Percentiles rank a stretch among this genome's conserved stretches.
phyloP scores from a whole-genome alignment of 30 jellyfish, hydroid and myxozoan species.

The Aurelia coerulea region DNA sequence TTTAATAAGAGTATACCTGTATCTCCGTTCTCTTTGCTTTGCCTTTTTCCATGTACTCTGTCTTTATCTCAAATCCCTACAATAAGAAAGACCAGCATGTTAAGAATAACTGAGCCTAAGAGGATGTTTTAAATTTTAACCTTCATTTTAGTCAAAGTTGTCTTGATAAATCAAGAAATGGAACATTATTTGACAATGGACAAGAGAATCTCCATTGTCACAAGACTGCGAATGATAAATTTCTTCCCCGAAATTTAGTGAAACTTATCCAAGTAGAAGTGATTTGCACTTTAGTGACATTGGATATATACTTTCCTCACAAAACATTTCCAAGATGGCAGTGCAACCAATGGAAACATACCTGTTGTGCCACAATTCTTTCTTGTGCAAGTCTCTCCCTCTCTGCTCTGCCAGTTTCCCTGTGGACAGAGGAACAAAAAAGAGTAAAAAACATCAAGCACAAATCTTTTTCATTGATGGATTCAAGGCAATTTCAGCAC shows the following conservation, averaged over 20 bases:
- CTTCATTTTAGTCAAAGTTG: no score
- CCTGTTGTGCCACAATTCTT: conserved; percentile 58
- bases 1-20: not conserved
- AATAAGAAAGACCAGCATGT: not conserved
- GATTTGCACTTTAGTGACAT: not conserved
- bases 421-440: not conserved
- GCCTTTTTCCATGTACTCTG: conserved; percentile 70
- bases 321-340: not conserved
- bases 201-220: no score
- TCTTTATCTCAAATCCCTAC: conserved; percentile 76
- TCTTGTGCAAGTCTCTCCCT: conserved; percentile 66
- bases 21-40: conserved; percentile 70
- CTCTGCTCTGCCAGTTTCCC: conserved; percentile 83
- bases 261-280: no score
- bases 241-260: no score
- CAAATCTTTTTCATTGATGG: not conserved
- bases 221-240: not conserved
- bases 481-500: not conserved
- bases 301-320: not conserved
- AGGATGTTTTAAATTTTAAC: no score
- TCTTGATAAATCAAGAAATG: no score
- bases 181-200: not conserved
- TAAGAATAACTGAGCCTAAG: no score
- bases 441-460: not conserved
- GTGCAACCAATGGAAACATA: not conserved